Percentiles rank a stretch among this genome's conserved stretches.
phyloP scores from a whole-genome alignment of 2,113 vertebrate species.

The Gila orcuttii region DNA sequence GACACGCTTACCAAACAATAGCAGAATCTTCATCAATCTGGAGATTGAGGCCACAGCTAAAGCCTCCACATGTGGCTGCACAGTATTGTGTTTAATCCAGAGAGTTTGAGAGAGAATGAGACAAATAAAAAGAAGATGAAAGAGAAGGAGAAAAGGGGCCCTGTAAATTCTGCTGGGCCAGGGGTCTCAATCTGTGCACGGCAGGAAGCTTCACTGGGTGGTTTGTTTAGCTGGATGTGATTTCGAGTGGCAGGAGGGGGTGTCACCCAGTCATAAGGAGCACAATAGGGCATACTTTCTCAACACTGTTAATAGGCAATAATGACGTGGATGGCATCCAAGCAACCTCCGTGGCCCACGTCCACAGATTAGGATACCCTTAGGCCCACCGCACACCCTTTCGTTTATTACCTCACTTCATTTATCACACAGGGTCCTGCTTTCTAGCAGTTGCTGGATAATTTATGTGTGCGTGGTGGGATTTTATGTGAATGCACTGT shows the following conservation, averaged over 20 bases:
- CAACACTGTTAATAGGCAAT: slow-evolving; percentile 77
- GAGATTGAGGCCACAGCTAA: slow-evolving; percentile 53
- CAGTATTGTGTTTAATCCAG: slow-evolving; percentile 80
- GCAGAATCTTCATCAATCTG: slow-evolving; percentile 77
- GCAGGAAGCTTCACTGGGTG: slow-evolving; percentile 73
- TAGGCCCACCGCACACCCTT: slow-evolving; percentile 45
- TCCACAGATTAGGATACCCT: slow-evolving; percentile 72
- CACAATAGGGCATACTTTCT: slow-evolving; percentile 79
- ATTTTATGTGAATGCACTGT: slow-evolving; percentile 41
- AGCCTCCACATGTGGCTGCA: slow-evolving; percentile 80
- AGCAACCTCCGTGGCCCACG: slow-evolving; percentile 66
- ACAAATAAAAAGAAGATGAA: not conserved
- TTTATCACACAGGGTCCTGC: slow-evolving; percentile 65
- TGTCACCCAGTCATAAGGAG: slow-evolving; percentile 73
- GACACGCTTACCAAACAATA: slow-evolving; percentile 81
- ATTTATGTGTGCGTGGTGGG: slow-evolving; percentile 51
- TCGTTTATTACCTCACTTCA: slow-evolving; percentile 63
- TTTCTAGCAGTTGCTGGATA: slow-evolving; percentile 56
- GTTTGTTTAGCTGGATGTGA: slow-evolving; percentile 82
- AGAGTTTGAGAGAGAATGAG: slow-evolving; percentile 61
- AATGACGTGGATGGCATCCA: slow-evolving; percentile 76
- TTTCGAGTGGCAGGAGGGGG: slow-evolving; percentile 75
- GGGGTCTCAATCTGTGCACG: slow-evolving; percentile 77
- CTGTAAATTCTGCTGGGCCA: slow-evolving; percentile 66
- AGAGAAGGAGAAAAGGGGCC: slow-evolving; percentile 31